phyloP scores from a whole-genome alignment of 2,888 invertebrate genomes.

The Oligia strigilis region DNA sequence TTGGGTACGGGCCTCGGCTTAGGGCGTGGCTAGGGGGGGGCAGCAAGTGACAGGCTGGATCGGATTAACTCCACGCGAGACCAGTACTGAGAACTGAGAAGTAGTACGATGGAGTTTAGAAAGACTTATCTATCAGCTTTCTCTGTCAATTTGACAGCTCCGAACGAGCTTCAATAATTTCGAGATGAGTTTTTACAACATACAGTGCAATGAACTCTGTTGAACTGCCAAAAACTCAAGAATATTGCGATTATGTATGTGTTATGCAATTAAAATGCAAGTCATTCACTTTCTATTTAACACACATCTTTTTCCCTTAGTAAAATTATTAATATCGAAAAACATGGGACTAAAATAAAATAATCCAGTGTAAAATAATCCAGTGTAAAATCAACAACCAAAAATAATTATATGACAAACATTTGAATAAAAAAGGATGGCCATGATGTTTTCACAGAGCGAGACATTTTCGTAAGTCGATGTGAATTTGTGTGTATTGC shows the following conservation, averaged over 20 bases:
- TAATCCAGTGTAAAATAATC: no score
- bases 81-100: no score
- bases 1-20: no score
- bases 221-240: slow-evolving; percentile 37
- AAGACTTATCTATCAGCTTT: not conserved
- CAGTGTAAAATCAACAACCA: not conserved
- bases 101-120: not conserved
- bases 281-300: slow-evolving; percentile 39
- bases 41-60: not conserved
- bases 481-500: slow-evolving; percentile 39
- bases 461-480: slow-evolving; percentile 28
- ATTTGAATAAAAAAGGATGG: slow-evolving; percentile 1
- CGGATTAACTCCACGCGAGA: not conserved
- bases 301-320: not conserved
- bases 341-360: not conserved
- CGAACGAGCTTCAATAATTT: not conserved
- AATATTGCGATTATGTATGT: slow-evolving; percentile 32
- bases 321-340: not conserved
- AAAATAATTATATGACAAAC: not conserved
- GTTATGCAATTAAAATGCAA: slow-evolving; percentile 37
- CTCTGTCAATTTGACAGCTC: not conserved
- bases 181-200: not conserved
- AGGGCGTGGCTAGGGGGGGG: not conserved
- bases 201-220: slow-evolving; percentile 39
- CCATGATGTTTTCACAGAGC: not conserved